Evolutionary conservation across 2,113 vertebrate genomes (phyloP).

Genomic region (Hyperopisus bebe): DNA sequence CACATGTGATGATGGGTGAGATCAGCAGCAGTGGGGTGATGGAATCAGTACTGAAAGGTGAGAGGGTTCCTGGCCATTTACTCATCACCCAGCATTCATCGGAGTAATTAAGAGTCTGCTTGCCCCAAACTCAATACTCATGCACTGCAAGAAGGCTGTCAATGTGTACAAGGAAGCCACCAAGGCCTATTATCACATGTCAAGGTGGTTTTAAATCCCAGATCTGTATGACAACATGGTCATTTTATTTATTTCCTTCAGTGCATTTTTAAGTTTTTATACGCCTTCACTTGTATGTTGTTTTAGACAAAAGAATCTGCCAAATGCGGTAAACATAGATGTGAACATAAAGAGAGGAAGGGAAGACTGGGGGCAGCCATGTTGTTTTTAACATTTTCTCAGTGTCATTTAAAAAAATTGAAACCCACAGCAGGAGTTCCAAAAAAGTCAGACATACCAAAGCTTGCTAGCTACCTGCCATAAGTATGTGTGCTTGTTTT

Average conservation of each 20-base stretch:
- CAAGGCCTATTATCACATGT: background rate
- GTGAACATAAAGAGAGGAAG: background rate
- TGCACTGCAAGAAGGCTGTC: background rate
- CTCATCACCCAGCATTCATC: background rate
- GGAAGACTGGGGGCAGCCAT: background rate
- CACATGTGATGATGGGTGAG: background rate
- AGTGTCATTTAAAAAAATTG: background rate
- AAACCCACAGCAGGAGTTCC: background rate
- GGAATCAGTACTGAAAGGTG: background rate
- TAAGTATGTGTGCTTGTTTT: background rate
- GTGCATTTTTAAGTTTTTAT: background rate
- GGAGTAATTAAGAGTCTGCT: background rate
- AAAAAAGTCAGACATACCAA: background rate
- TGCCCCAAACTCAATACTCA: background rate
- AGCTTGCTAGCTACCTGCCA: background rate
- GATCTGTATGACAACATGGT: background rate
- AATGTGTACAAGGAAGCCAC: background rate
- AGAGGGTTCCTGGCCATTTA: background rate
- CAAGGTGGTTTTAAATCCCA: background rate
- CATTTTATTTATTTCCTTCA: background rate
- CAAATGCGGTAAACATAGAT: background rate
- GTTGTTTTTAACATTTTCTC: background rate
- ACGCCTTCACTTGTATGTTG: background rate
- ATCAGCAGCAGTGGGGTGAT: background rate
- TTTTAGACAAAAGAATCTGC: background rate